Evolutionary conservation across 35 echinoderm and acorn worm species (phyloP), one percentile per base, ranked within the genome.

Genomic region (Eucidaris tribuloides): DNA sequence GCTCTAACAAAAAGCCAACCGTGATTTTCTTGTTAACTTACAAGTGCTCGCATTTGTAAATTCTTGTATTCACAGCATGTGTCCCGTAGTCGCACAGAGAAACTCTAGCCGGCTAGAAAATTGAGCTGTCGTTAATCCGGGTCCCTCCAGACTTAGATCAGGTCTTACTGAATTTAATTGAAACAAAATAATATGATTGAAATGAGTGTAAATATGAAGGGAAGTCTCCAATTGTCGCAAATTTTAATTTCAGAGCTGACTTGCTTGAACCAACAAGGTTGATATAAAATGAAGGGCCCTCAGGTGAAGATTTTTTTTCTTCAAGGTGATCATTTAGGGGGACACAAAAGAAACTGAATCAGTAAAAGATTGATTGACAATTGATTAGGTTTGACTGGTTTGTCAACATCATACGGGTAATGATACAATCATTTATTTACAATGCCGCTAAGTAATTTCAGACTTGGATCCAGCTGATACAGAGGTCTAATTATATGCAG

Each of bases 171-270:
- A 44, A 74, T 44, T 74, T 74, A 74, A 74, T 74, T 74, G 68
- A 74, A 74, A 74, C 68, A 74, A 74, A 74, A 74, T 74, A 74
- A 74, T 74, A 74, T 74, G 68, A 74, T 74, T 74, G 68, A 74
- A 74, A 74, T 74, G 68, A 74, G 68, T 42, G 68, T 44, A 74
- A 74, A 74, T 74, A 74, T n/a, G 44, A 40, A 35, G 48, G 48
- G 48, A 52, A 52, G 48, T 52, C n/a, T 52, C 48, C 48, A n/a
- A 52, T 52, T 52, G 48, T 52, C 9, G 48, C 48, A 52, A 52
- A 52, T 52, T 52, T 52, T 52, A 52, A 35, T 74, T 74, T 74
- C 68, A 43, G 37, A 74, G 34, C 28, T 36, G 37, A 74, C 68
- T 35, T 74, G 68, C 14, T 74, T 74, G 68, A 74, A 41, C 37